These are phyloP conservation scores for Bombylius major DNA, from an alignment of 2,888 invertebrate genomes.

Conservation along the genomic window DNA sequence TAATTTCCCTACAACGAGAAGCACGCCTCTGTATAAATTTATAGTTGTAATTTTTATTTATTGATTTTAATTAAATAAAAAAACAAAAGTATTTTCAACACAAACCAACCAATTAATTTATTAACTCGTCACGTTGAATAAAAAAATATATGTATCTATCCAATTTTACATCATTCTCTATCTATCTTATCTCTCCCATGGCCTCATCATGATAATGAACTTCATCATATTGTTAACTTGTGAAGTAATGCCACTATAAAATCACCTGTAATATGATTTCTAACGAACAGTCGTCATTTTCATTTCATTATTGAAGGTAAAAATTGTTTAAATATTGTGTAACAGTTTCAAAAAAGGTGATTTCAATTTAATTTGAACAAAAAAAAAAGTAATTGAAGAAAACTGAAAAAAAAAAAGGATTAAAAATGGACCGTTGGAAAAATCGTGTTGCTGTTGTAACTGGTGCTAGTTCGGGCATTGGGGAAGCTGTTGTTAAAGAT, in stretches of 20 bases:
- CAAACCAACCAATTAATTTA: too few relatives aligned
- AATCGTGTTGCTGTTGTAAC: slow-evolving; percentile 48
- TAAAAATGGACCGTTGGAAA: slow-evolving; percentile 43
- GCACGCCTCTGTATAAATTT: too few relatives aligned
- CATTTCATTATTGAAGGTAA: not conserved
- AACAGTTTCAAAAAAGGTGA: not conserved
- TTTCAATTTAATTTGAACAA: not conserved
- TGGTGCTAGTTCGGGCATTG: slow-evolving; percentile 50
- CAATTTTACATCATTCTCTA: too few relatives aligned
- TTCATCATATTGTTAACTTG: not conserved
- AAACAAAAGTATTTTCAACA: too few relatives aligned
- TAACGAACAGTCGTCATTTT: not conserved
- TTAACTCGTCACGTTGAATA: too few relatives aligned
- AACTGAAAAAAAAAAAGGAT: not conserved
- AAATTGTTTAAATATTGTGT: not conserved
- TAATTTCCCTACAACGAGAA: too few relatives aligned
- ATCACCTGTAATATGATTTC: not conserved
- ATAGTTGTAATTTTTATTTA: too few relatives aligned
- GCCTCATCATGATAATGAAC: not conserved
- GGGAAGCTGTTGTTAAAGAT: slow-evolving; percentile 36
- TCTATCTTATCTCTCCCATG: too few relatives aligned
- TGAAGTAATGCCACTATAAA: not conserved
- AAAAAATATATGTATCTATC: too few relatives aligned
- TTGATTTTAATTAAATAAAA: too few relatives aligned
- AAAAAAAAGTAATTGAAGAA: not conserved